phyloP scores from a whole-genome alignment of 2,797 vertebrate genomes.

The Scyliorhinus canicula region DNA sequence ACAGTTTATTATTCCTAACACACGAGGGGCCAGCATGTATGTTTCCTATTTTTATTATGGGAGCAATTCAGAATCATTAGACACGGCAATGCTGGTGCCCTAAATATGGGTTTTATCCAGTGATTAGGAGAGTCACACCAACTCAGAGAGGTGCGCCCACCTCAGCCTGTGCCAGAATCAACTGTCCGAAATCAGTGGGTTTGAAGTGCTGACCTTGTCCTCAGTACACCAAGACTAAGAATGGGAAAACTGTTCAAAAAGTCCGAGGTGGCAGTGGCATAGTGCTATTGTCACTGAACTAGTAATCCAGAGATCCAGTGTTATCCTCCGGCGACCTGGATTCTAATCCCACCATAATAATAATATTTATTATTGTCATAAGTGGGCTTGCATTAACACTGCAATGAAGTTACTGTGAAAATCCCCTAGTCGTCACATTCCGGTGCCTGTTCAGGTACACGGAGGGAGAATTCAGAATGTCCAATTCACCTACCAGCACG shows the following conservation, averaged over 20 bases:
- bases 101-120: background rate
- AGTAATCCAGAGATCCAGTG: too few relatives aligned
- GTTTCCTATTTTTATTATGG: background rate
- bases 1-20: slow-evolving; percentile 10
- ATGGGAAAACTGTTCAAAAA: background rate
- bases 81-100: background rate
- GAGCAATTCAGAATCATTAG: background rate
- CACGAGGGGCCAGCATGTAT: background rate
- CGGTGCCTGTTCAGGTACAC: too few relatives aligned
- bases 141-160: background rate
- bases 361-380: too few relatives aligned
- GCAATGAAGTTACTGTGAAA: too few relatives aligned
- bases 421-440: too few relatives aligned
- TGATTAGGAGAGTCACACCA: background rate
- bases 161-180: background rate
- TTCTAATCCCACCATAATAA: too few relatives aligned
- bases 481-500: too few relatives aligned
- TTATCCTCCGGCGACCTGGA: too few relatives aligned
- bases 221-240: background rate
- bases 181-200: background rate
- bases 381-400: too few relatives aligned
- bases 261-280: too few relatives aligned
- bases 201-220: background rate
- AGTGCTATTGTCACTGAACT: too few relatives aligned
- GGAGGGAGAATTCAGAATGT: too few relatives aligned